These are phyloP conservation scores for Probaryconus sp. DNA, from an alignment of 1,140 invertebrate genomes.

Conservation along the genomic window DNA sequence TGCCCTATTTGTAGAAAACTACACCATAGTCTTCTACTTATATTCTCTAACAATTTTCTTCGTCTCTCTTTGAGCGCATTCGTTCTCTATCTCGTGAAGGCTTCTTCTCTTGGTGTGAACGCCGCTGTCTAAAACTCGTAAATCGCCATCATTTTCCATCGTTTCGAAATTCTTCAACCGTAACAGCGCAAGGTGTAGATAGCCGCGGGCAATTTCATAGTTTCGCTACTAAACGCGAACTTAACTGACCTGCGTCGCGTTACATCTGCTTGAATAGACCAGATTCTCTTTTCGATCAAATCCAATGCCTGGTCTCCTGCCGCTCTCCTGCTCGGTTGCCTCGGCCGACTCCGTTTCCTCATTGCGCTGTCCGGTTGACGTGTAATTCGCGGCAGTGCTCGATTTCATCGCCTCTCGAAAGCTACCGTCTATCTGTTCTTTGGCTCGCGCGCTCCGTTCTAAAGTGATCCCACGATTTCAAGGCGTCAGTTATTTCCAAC, in stretches of 20 bases:
- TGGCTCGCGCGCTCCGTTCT: background rate
- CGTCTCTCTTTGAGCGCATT: no score
- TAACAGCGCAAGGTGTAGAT: slow-evolving; percentile 50
- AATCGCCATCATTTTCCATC: slow-evolving; percentile 56
- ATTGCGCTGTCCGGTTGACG: slow-evolving; percentile 50
- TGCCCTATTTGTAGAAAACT: no score
- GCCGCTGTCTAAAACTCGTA: slow-evolving; percentile 45
- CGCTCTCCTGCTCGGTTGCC: no score
- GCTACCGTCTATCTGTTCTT: slow-evolving; percentile 38
- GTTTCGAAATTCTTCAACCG: slow-evolving; percentile 47
- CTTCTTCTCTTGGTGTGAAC: slow-evolving; percentile 35
- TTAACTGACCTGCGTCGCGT: slow-evolving; percentile 49
- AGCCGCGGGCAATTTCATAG: slow-evolving; percentile 41
- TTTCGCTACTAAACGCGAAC: slow-evolving; percentile 45
- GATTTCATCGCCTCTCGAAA: slow-evolving; percentile 43
- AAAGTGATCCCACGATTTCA: slow-evolving; percentile 30
- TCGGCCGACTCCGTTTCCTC: slow-evolving; percentile 51
- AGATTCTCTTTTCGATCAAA: slow-evolving; percentile 47
- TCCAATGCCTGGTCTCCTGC: no score
- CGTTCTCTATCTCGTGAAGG: no score
- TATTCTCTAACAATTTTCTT: no score
- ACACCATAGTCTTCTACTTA: no score
- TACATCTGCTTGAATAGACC: slow-evolving; percentile 41
- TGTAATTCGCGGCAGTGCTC: slow-evolving; percentile 50
- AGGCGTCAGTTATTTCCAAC: background rate